A percentile compares a stretch with the other conserved stretches of the same genome.
Evolutionary conservation across 2,797 vertebrate genomes (phyloP).

Genomic region (Bryconaethiops microstoma): DNA sequence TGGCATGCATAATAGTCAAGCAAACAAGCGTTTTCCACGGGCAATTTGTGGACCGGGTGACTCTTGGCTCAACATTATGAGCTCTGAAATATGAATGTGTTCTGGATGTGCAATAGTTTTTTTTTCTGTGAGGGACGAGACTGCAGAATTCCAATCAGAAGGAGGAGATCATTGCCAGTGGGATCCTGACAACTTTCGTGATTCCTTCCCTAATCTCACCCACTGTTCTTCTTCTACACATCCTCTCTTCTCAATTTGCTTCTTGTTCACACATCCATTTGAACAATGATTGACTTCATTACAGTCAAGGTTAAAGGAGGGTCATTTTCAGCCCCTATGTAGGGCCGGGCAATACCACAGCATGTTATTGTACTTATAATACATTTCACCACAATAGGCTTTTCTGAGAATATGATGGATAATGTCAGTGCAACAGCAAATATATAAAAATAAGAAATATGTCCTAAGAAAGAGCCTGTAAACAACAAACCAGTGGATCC

Average conservation of each 20-base stretch:
- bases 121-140: constrained; percentile 63
- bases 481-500: background rate
- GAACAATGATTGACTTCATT: background rate
- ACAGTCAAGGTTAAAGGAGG: background rate
- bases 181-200: constrained; percentile 43
- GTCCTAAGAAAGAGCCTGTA: background rate
- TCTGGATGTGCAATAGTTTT: constrained; percentile 72
- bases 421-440: background rate
- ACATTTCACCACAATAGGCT: background rate
- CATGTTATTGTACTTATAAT: background rate
- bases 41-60: constrained; percentile 82
- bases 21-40: constrained; percentile 80
- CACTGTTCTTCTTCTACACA: constrained; percentile 10
- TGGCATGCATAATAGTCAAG: constrained; percentile 82
- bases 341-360: background rate
- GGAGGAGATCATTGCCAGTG: constrained; percentile 48
- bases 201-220: constrained; percentile 43
- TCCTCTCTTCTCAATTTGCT: background rate
- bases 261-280: background rate
- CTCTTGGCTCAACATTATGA: constrained; percentile 75
- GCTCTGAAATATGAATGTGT: constrained; percentile 75
- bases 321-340: background rate
- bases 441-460: background rate
- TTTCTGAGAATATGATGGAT: background rate
- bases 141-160: constrained; percentile 74